Conservation (phyloP, 2,113 vertebrate species). For the Podilymbus podiceps region DNA sequence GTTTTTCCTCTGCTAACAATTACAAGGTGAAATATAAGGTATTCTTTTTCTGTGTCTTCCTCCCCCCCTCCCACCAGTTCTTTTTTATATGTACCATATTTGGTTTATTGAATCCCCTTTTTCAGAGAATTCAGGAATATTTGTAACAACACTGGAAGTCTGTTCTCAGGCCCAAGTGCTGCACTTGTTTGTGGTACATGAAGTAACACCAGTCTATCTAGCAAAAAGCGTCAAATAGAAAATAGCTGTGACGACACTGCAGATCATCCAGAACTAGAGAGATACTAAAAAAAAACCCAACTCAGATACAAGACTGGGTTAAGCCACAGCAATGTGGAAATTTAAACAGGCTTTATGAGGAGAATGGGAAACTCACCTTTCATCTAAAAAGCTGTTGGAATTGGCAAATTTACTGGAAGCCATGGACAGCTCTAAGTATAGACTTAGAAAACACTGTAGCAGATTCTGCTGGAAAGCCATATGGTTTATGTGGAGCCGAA, state of each 20-base stretch:
- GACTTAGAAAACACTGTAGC: neutral
- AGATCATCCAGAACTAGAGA: neutral
- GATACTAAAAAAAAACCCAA: neutral
- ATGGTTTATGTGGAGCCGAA: neutral
- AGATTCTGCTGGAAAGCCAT: conserved; percentile 13
- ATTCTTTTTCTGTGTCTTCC: no score
- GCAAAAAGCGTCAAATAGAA: neutral
- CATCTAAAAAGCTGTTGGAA: neutral
- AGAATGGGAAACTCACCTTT: neutral
- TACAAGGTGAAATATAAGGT: neutral
- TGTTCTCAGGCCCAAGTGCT: neutral
- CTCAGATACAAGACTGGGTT: neutral
- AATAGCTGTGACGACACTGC: neutral
- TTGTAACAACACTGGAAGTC: neutral
- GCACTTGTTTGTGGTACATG: neutral
- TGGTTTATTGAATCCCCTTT: neutral
- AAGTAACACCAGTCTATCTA: neutral
- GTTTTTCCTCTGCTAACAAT: neutral
- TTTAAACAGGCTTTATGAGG: neutral
- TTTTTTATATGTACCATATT: neutral
- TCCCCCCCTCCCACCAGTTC: neutral
- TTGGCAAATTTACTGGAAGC: neutral
- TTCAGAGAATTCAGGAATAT: neutral
- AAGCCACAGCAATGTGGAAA: neutral
- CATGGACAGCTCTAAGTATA: neutral